Base-by-base conservation (phyloP, 2,888 invertebrate species). In the Limnephilus auricula region DNA sequence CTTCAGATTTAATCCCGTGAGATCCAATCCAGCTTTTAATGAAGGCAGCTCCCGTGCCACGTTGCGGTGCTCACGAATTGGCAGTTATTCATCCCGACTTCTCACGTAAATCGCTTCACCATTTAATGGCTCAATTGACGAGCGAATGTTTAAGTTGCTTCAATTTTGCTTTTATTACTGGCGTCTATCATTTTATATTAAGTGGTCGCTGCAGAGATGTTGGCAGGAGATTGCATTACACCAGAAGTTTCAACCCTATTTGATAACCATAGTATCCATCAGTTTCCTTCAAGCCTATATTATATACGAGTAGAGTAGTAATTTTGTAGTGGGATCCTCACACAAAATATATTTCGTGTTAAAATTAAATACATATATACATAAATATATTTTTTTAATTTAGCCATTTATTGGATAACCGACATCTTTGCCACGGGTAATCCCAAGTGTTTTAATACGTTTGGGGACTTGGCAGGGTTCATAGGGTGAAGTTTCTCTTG, bases 61-160 rank as follows among this genome's bases (percentile, higher is more conserved):
- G 37, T 85, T 30, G 15, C 34, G 5, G 25, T 65, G 45, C 37
- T 85, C 85, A 85, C 85, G 40, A 85, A n/a, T 85, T 40, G 85
- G 85, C 85, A 40, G 85, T 85, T 85, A 40, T 12, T 45, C 40
- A 5, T 85, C 45, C 37, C 45, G 45, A 9, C n/a, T 40, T 85
- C 85, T 34, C 85, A 37, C 40, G 18, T 65, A 65, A 65, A 65
- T 65, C 65, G 65, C 65, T 65, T 65, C 65, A 65, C 6, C 65
- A 65, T 25, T n/a, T 85, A 85, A 85, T 85, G 40, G 15, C 30
- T 85, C 85, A 85, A 85, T 40, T 30, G 40, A n/a, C 45, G 37
- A 30, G 40, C 34, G 25, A 37, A 82, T 82, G 82, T 25, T 25
- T 34, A 82, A 25, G 31, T 34, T 34, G 80, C 12, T 32, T 32